Conservation (phyloP, 2,113 vertebrate species). For the Rhodinocichla rosea region DNA sequence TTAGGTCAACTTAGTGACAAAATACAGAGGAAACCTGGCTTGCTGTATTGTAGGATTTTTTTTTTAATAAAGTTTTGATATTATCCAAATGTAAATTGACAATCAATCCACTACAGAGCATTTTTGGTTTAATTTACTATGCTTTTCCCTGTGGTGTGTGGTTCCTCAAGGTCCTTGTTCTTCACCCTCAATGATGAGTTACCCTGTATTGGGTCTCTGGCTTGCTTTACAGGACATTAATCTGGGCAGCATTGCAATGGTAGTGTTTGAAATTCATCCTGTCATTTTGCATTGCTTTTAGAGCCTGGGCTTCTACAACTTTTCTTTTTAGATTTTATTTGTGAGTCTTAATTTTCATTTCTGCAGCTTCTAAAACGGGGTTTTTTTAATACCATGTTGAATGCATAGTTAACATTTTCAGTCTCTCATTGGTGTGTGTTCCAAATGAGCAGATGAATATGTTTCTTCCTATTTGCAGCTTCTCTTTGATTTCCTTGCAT, state of each 20-base stretch:
- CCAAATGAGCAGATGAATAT: neutral
- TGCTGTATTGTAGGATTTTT: neutral
- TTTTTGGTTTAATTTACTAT: neutral
- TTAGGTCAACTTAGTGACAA: neutral
- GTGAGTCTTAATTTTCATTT: neutral
- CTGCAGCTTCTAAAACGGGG: neutral
- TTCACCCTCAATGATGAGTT: neutral
- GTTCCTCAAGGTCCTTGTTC: neutral
- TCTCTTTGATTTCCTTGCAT: conserved; percentile 97
- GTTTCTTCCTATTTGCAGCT: conserved; percentile 75
- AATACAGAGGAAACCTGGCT: neutral
- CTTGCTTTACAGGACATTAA: neutral
- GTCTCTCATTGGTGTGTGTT: neutral
- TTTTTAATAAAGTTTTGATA: neutral
- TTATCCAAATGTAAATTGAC: neutral
- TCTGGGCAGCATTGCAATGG: neutral
- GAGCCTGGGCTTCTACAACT: neutral
- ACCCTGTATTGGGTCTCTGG: neutral
- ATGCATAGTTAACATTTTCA: neutral
- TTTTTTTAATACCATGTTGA: neutral
- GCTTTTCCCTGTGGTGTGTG: neutral
- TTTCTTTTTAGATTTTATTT: neutral
- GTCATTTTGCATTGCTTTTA: neutral
- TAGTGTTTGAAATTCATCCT: neutral
- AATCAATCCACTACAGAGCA: neutral